Evolutionary conservation across 2,113 vertebrate genomes (phyloP), one percentile per base, ranked within the genome.

Genomic region (Willisornis vidua): DNA sequence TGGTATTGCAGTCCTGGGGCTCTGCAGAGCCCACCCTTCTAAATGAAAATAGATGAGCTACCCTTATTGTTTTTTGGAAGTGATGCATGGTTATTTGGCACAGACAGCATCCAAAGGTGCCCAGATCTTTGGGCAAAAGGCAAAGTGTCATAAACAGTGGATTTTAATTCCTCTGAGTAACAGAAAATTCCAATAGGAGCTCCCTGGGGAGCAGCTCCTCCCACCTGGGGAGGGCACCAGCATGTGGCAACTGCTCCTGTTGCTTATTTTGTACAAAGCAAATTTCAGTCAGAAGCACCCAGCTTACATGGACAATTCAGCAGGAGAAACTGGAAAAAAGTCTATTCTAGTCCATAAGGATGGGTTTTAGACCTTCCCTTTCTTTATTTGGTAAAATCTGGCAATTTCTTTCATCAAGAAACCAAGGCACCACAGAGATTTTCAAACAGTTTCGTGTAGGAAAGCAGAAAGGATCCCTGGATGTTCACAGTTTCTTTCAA

Each of bases 81-180:
- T 1, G 0, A 28, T 24, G 29, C 1, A 2, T 59, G n/a, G n/a
- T 31, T 70, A 31, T 54, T 52, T 31, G 65, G 24, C 25, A 49
- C 28, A 49, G 37, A n/a, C 20, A 89, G 17, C 43, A 63, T 58
- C 33, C 0, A 0, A 71, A 39, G 17, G 23, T 28, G 19, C 13
- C 51, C 0, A 3, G 28, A 25, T 78, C 70, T 84, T 73, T 49
- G 24, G 59, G 31, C 19, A 51, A 62, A 87, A 72, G n/a, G 55
- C n/a, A 46, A 35, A 46, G n/a, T 52, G 14, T 51, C 65, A 52
- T 3, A 72, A 83, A 52, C 66, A 48, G 29, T 16, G 9, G 31
- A 39, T 70, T 37, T 73, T 8, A 83, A 62, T 45, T 79, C 5
- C 13, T 66, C 37, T 71, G 63, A 66, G 54, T 19, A 49, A 70